A percentile compares a stretch with the other conserved stretches of the same genome.
These are phyloP conservation scores for Drosophila incognita DNA, from an alignment of 2,888 invertebrate species.

Conservation along the genomic window DNA sequence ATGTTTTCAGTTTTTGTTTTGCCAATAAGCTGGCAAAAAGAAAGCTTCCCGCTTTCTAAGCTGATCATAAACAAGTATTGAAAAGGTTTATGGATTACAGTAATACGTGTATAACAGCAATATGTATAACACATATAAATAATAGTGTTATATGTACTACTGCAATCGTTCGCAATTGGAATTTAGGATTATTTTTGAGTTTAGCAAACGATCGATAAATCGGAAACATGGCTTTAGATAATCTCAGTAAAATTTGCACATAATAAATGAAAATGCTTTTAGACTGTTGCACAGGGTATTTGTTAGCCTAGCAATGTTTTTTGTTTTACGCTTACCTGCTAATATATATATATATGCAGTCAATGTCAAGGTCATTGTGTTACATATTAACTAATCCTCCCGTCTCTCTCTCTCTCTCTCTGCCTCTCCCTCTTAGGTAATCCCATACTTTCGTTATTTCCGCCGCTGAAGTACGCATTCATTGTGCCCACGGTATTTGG, in stretches of 20 bases:
- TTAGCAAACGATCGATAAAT: not conserved
- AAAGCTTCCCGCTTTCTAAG: constrained; percentile 7
- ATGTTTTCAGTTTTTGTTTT: not conserved
- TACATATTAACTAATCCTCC: constrained; percentile 13
- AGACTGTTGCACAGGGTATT: not conserved
- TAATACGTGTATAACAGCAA: not conserved
- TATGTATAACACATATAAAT: not conserved
- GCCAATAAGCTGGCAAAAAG: not conserved
- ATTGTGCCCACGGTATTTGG: constrained; percentile 88
- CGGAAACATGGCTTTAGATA: not conserved
- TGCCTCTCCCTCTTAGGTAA: constrained; percentile 85
- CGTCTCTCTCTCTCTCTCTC: constrained; percentile 4
- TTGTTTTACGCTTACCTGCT: constrained; percentile 15
- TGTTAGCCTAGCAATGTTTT: not conserved
- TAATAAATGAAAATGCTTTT: too few relatives aligned
- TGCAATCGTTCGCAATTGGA: not conserved
- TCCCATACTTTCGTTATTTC: constrained; percentile 86
- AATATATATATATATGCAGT: constrained; percentile 23
- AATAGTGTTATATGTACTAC: not conserved
- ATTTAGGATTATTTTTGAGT: not conserved
- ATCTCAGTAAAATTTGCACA: too few relatives aligned
- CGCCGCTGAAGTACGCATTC: constrained; percentile 87
- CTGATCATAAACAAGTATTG: not conserved
- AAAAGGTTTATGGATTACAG: not conserved
- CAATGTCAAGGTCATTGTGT: constrained; percentile 57